Percentiles rank a stretch among this genome's conserved stretches.
These are phyloP conservation scores for Pseudonaja textilis DNA, from an alignment of 2,113 vertebrate species.

Conservation along the genomic window DNA sequence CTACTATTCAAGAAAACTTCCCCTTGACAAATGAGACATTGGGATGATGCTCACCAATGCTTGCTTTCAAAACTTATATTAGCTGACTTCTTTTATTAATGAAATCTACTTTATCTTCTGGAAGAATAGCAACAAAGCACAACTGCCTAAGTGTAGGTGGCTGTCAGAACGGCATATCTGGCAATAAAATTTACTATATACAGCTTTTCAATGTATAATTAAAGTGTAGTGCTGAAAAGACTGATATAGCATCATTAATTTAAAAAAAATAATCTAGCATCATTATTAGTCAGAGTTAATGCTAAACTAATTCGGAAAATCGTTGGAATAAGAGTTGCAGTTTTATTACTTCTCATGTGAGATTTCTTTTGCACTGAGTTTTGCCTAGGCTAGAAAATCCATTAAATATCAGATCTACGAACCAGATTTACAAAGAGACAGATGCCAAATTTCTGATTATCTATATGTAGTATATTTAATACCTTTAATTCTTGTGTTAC, in stretches of 20 bases:
- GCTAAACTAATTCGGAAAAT: background rate
- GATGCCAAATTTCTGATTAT: background rate
- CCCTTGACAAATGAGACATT: background rate
- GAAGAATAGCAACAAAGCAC: background rate
- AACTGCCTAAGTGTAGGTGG: background rate
- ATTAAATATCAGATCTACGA: background rate
- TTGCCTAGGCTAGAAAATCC: background rate
- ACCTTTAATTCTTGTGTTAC: background rate
- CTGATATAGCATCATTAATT: background rate
- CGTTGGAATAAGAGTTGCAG: background rate
- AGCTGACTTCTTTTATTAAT: background rate
- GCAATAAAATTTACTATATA: background rate
- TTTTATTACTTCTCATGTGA: background rate
- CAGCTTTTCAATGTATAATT: background rate
- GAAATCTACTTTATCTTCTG: background rate
- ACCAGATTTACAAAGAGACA: background rate
- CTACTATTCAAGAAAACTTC: background rate
- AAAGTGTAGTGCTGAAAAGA: background rate
- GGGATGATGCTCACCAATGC: background rate
- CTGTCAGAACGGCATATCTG: background rate
- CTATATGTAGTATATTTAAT: background rate
- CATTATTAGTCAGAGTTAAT: background rate
- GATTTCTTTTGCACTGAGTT: background rate
- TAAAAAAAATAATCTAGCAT: background rate
- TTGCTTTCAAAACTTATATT: background rate